phyloP scores from a whole-genome alignment of 2,113 vertebrate species.

The Ptychochromis oligacanthus region DNA sequence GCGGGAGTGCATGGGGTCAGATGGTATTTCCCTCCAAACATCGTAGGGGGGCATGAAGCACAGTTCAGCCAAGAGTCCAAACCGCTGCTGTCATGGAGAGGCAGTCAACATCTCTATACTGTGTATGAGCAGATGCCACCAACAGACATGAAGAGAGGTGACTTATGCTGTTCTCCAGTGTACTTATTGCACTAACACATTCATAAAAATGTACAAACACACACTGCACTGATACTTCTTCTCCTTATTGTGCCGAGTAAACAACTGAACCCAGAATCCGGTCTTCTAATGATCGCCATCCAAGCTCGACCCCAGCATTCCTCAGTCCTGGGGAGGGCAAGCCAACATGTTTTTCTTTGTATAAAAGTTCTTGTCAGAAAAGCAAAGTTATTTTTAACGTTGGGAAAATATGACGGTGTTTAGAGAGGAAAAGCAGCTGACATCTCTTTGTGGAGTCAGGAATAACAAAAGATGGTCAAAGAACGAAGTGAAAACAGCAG shows the following conservation, averaged over 20 bases:
- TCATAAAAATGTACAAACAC: neutral
- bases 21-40: conserved; percentile 67
- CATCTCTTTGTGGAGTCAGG: conserved; percentile 16
- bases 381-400: conserved; percentile 54
- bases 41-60: conserved; percentile 37
- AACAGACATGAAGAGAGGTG: neutral
- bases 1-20: conserved; percentile 43
- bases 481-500: neutral
- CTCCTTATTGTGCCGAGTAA: neutral
- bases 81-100: conserved; percentile 41
- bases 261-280: neutral
- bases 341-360: conserved; percentile 43
- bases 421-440: conserved; percentile 25
- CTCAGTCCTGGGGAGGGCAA: conserved; percentile 22
- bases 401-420: conserved; percentile 51
- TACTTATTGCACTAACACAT: neutral
- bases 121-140: neutral
- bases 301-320: conserved; percentile 37
- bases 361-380: conserved; percentile 41
- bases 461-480: neutral
- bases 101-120: conserved; percentile 37
- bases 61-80: conserved; percentile 48
- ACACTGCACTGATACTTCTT: neutral
- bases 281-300: conserved; percentile 8
- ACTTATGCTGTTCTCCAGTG: neutral